Evolutionary conservation across 2,888 invertebrate genomes (phyloP), one percentile per base, ranked within the genome.

Genomic region (Cataglyphis altisquamis): DNA sequence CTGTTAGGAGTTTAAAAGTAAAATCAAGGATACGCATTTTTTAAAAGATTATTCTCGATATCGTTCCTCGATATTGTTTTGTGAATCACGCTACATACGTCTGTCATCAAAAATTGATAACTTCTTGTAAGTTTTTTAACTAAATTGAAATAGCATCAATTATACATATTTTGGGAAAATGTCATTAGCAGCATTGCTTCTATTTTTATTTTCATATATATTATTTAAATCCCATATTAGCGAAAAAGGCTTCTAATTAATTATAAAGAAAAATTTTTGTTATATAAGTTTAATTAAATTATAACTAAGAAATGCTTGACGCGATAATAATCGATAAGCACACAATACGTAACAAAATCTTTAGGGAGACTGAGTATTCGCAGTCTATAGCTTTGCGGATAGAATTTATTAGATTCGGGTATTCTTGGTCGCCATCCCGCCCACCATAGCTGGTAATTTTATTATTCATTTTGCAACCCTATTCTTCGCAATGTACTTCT

Each of bases 391-490:
- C 48, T 21, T 74, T 32, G 9, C 9, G 10, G 21, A 48, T 74
- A 15, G 45, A 63, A 74, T 29, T 63, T 62, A 15, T 6, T 48
- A 48, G 15, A 36, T 36, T 10, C 21, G 6, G 9, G 48, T 25
- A n/a, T 62, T 3, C 25, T 45, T 3, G 0, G 5, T 2, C n/a
- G n/a, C 10, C 29, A 21, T 36, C 21, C 45, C 18, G 15, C 32
- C 45, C 48, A 29, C 18, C 18, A 10, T n/a, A 29, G 12, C 41
- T 25, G n/a, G 12, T n/a, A 73, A 62, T 18, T 63, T 32, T 10
- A 63, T 74, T 63, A 73, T 73, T 73, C 8, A 74, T 63, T 45
- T 48, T 45, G 15, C 9, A 48, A 48, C 3, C 3, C 32, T 74
- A 48, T 36, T 63, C 41, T 15, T 45, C 1, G 41, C 32, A 8